A percentile compares a stretch with the other conserved stretches of the same genome.
phyloP scores from a whole-genome alignment of 2,888 invertebrate species.

The Leptura quadrifasciata region DNA sequence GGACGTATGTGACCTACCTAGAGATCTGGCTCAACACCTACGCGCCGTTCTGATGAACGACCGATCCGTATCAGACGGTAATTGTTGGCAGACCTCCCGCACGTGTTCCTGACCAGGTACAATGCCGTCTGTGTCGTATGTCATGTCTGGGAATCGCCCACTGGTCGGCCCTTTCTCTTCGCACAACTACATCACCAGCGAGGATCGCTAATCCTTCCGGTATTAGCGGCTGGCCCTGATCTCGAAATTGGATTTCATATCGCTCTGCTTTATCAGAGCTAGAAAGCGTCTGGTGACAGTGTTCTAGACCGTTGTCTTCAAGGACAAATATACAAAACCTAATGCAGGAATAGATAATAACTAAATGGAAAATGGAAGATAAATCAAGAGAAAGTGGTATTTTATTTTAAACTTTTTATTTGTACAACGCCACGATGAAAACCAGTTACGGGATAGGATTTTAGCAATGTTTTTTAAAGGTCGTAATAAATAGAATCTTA shows the following conservation, averaged over 20 bases:
- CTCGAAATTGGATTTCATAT: conserved; percentile 15
- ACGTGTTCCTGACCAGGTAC: conserved; percentile 38
- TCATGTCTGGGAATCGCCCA: conserved; percentile 34
- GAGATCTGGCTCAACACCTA: conserved; percentile 21
- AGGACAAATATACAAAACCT: background rate
- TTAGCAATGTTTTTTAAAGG: too few species aligned
- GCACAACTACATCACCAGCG: background rate
- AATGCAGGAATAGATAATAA: background rate
- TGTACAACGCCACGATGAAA: background rate
- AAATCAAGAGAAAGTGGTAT: background rate
- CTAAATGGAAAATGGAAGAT: background rate
- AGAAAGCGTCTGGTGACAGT: background rate
- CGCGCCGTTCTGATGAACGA: background rate
- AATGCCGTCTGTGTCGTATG: conserved; percentile 31
- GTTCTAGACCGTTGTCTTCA: background rate
- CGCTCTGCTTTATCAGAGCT: background rate
- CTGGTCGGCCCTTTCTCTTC: conserved; percentile 27
- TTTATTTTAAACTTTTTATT: background rate
- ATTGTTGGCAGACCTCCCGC: conserved; percentile 25
- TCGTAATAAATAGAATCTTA: too few species aligned
- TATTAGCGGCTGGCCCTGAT: conserved; percentile 32
- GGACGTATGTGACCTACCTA: conserved; percentile 15
- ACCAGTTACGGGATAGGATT: too few species aligned
- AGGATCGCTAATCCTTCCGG: conserved; percentile 37
- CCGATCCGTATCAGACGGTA: conserved; percentile 13